These are phyloP conservation scores for Carassius auratus DNA, from an alignment of 2,113 vertebrate genomes.

Conservation along the genomic window DNA sequence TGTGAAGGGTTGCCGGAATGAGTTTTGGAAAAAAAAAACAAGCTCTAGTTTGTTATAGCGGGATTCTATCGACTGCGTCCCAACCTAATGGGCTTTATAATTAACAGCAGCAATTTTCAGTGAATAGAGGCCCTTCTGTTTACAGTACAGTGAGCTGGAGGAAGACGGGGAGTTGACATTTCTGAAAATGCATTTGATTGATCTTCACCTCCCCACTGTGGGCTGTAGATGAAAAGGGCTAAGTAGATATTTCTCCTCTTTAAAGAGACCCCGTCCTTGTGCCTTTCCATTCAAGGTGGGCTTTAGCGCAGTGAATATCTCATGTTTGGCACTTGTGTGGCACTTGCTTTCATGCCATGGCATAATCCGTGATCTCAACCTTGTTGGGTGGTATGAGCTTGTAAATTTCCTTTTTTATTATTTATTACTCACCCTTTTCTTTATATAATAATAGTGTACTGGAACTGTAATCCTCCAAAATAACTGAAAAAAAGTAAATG, in stretches of 20 bases:
- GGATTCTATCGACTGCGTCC: conserved; percentile 67
- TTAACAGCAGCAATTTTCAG: conserved; percentile 67
- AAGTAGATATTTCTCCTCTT: conserved; percentile 62
- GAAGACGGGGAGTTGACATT: conserved; percentile 70
- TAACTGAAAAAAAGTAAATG: not conserved
- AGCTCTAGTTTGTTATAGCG: conserved; percentile 58
- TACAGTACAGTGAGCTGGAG: conserved; percentile 63
- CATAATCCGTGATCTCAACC: conserved; percentile 22
- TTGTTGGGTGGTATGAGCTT: not conserved
- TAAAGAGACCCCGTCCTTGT: conserved; percentile 58
- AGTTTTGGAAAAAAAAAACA: conserved; percentile 58
- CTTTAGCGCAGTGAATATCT: conserved; percentile 2
- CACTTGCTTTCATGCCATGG: conserved; percentile 12
- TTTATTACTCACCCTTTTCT: not conserved
- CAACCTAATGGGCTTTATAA: conserved; percentile 72
- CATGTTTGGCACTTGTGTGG: not conserved
- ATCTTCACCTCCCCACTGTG: conserved; percentile 66
- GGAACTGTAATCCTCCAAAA: not conserved
- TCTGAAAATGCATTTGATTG: conserved; percentile 71
- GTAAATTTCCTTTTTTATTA: not conserved
- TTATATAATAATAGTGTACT: not conserved
- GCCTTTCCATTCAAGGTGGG: conserved; percentile 46
- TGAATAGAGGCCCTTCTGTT: conserved; percentile 52
- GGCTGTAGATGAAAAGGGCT: conserved; percentile 58
- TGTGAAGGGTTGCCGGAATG: conserved; percentile 58